These are phyloP conservation scores for Danaus plexippus DNA, from an alignment of 1,140 invertebrate species.

Conservation along the genomic window DNA sequence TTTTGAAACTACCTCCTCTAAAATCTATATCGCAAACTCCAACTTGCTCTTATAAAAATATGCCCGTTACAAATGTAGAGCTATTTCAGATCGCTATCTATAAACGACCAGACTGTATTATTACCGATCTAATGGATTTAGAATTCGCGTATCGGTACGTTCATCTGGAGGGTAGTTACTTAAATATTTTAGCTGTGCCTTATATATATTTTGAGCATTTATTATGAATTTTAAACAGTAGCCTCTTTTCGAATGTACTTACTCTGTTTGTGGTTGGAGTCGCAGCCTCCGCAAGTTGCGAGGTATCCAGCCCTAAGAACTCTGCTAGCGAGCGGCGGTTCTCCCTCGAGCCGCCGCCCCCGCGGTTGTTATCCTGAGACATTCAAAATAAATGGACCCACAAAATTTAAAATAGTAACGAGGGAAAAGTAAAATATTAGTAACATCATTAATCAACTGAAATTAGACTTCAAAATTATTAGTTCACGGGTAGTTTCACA, in stretches of 20 bases:
- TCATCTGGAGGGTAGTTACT: neutral
- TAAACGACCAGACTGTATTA: conserved; percentile 15
- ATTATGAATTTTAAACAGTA: no score
- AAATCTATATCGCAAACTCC: conserved; percentile 8
- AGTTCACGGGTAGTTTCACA: no score
- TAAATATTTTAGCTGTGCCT: neutral
- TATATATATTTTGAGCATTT: no score
- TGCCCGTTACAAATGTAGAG: conserved; percentile 13
- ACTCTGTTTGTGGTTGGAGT: conserved; percentile 30
- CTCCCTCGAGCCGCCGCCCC: conserved; percentile 40
- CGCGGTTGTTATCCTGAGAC: conserved; percentile 39
- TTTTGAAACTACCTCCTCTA: conserved; percentile 9
- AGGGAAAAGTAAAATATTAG: no score
- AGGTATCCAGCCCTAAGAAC: conserved; percentile 37
- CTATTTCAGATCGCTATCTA: conserved; percentile 17
- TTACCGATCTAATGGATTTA: conserved; percentile 14
- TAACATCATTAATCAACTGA: no score
- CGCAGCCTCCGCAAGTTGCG: conserved; percentile 27
- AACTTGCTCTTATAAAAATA: conserved; percentile 6
- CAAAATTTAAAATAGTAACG: no score
- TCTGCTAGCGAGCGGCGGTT: conserved; percentile 48
- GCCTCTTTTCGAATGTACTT: conserved; percentile 20
- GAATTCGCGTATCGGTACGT: conserved; percentile 6
- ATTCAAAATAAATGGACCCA: neutral
- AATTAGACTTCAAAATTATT: no score